Evolutionary conservation across 2,113 vertebrate species (phyloP).

Genomic region (Elephas maximus): DNA sequence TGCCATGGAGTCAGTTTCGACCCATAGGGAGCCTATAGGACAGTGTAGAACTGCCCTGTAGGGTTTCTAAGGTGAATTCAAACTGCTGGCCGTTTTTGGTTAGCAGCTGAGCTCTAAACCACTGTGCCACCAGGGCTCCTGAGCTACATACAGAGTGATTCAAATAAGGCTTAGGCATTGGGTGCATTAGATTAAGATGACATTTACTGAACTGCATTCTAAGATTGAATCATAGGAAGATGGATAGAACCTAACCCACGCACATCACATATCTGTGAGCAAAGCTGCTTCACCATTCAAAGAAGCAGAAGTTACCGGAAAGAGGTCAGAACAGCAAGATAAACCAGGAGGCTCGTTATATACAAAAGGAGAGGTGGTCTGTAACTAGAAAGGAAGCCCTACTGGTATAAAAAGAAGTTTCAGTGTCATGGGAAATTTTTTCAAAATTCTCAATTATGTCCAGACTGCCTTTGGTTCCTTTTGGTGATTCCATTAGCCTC

Average conservation of each 20-base stretch:
- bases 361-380: not conserved
- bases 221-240: not conserved
- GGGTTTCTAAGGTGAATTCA: too few species aligned
- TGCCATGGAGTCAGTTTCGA: too few species aligned
- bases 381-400: not conserved
- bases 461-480: not conserved
- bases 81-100: too few species aligned
- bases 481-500: rapidly evolving
- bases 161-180: not conserved
- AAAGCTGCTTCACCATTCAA: not conserved
- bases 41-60: too few species aligned
- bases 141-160: not conserved
- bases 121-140: too few species aligned
- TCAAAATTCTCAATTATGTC: not conserved
- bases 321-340: not conserved
- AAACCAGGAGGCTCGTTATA: not conserved
- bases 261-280: not conserved
- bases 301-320: not conserved
- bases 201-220: not conserved
- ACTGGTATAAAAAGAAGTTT: not conserved
- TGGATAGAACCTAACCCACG: not conserved
- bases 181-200: not conserved
- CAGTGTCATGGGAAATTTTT: not conserved
- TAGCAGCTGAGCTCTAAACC: not conserved
- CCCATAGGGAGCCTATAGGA: too few species aligned